Evolutionary conservation across 2,113 vertebrate species (phyloP).

Genomic region (Microtus montanus): DNA sequence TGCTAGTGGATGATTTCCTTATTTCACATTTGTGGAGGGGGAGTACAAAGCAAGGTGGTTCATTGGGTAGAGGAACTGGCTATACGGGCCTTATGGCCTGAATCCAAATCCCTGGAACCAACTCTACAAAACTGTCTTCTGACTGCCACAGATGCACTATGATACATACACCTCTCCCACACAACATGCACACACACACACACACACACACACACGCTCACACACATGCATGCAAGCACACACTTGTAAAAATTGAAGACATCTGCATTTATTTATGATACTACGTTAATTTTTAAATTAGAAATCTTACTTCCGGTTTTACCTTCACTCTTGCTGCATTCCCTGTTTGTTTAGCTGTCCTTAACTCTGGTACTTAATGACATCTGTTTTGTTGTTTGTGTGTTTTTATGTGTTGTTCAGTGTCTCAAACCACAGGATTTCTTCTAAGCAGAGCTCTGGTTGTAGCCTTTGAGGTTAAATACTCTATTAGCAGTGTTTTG

Average conservation of each 20-base stretch:
- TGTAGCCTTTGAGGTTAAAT: not conserved
- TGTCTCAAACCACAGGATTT: constrained; percentile 8
- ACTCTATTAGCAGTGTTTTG: not conserved
- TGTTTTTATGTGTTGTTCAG: not conserved
- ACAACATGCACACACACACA: not conserved
- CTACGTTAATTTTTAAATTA: not conserved
- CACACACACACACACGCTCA: not conserved
- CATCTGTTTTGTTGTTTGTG: not conserved
- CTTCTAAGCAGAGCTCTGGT: not conserved
- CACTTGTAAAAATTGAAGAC: not conserved
- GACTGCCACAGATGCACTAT: not conserved
- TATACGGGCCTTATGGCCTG: not conserved
- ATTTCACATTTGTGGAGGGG: not conserved
- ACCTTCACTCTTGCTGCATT: not conserved
- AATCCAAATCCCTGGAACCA: not conserved
- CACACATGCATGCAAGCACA: not conserved
- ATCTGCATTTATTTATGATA: not conserved
- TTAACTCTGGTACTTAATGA: not conserved
- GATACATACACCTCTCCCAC: not conserved
- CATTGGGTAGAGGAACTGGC: not conserved
- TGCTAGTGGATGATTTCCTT: not conserved
- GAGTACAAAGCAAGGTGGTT: not conserved
- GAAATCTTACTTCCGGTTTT: not conserved
- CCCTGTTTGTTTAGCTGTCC: not conserved
- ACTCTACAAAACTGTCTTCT: not conserved